Percentiles rank a stretch among this genome's conserved stretches.
Evolutionary conservation across 2,888 invertebrate genomes (phyloP).

Genomic region (Melanchra persicariae): DNA sequence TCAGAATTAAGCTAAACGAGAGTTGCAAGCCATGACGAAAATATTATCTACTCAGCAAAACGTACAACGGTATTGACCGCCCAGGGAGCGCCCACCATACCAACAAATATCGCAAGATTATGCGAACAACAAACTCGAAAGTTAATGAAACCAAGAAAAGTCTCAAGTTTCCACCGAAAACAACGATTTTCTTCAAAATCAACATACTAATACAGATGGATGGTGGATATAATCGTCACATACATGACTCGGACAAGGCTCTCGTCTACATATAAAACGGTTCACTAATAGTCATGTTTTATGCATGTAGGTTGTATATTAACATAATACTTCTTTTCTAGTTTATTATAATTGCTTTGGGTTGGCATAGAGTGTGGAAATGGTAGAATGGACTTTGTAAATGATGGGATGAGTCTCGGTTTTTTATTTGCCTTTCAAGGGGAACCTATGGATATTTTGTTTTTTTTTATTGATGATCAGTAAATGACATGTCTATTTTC

Average conservation of each 20-base stretch:
- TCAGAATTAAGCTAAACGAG: background rate
- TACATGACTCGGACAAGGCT: slow-evolving; percentile 47
- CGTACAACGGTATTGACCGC: background rate
- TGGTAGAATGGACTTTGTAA: slow-evolving; percentile 9
- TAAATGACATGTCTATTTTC: background rate
- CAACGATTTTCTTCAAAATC: slow-evolving; percentile 38
- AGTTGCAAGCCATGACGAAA: background rate
- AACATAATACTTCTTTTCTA: slow-evolving; percentile 65
- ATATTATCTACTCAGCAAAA: background rate
- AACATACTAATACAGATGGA: slow-evolving; percentile 49
- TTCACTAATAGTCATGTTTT: slow-evolving; percentile 62
- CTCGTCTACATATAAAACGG: slow-evolving; percentile 55
- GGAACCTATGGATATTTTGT: background rate
- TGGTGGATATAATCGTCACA: slow-evolving; percentile 53
- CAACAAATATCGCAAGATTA: slow-evolving; percentile 14
- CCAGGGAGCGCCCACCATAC: background rate
- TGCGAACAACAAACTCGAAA: slow-evolving; percentile 20
- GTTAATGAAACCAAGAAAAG: slow-evolving; percentile 33
- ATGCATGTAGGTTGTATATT: slow-evolving; percentile 69
- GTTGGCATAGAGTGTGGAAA: slow-evolving; percentile 43
- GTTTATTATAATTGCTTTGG: slow-evolving; percentile 62
- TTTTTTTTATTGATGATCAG: slow-evolving; percentile 4
- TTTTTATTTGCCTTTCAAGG: background rate
- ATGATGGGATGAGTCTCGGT: background rate
- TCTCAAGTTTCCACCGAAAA: slow-evolving; percentile 37